Evolutionary conservation across 2,797 vertebrate genomes (phyloP).

Genomic region (Furcifer pardalis): DNA sequence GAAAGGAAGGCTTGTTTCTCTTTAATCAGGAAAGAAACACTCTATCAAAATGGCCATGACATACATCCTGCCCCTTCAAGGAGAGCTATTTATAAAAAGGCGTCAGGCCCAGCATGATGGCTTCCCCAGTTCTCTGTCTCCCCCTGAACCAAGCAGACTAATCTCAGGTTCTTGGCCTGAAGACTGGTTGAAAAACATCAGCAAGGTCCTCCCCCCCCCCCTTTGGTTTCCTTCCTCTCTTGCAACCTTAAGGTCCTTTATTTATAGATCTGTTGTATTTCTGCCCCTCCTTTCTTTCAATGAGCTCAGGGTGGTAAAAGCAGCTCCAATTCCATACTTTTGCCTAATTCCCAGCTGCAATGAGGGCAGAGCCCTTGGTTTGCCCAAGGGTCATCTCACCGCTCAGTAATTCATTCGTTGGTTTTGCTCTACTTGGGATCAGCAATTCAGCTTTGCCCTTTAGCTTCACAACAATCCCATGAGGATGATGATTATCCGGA

Average conservation of each 20-base stretch:
- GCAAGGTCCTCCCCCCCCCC: background rate
- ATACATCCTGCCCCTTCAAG: background rate
- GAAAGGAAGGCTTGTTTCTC: background rate
- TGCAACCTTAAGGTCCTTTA: background rate
- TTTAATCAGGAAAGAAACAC: constrained; percentile 29
- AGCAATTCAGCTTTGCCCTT: too few relatives aligned
- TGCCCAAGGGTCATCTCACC: too few relatives aligned
- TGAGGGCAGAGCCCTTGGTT: too few relatives aligned
- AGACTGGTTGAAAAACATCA: background rate
- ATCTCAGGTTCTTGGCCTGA: background rate
- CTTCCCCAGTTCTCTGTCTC: background rate
- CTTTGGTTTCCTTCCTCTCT: background rate
- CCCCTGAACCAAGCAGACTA: background rate
- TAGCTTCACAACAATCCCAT: too few relatives aligned
- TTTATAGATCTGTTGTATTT: background rate
- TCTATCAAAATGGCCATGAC: constrained; percentile 24
- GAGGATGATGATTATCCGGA: too few relatives aligned
- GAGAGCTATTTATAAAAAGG: background rate
- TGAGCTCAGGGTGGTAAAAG: background rate
- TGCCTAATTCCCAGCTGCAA: too few relatives aligned
- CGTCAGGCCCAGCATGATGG: background rate
- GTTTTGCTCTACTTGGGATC: too few relatives aligned
- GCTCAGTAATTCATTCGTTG: too few relatives aligned
- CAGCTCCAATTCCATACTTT: too few relatives aligned
- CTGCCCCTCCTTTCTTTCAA: background rate